These are phyloP conservation scores for Gymnarchus niloticus DNA, from an alignment of 2,113 vertebrate genomes.

Conservation along the genomic window DNA sequence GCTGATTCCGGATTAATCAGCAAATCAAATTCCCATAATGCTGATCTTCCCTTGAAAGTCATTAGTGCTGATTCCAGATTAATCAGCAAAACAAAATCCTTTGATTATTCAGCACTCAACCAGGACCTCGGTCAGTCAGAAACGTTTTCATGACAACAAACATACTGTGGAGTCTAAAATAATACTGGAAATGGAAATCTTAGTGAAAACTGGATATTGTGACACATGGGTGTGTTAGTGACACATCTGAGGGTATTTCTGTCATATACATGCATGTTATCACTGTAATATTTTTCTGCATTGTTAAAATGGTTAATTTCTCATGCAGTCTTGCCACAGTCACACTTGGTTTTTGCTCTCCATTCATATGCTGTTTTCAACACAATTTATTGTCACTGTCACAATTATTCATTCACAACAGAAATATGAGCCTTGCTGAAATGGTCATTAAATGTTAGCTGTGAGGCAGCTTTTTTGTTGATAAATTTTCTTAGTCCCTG, in stretches of 20 bases:
- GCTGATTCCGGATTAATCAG: no score
- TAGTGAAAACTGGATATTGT: not conserved
- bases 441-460: not conserved
- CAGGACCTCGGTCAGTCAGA: not conserved
- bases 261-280: no score
- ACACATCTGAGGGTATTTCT: no score
- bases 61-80: not conserved
- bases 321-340: not conserved
- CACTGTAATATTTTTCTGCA: not conserved
- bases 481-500: not conserved
- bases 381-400: not conserved
- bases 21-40: not conserved
- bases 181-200: not conserved
- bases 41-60: not conserved
- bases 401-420: not conserved
- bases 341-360: not conserved
- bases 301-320: not conserved
- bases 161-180: not conserved
- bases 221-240: not conserved
- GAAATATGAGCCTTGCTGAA: not conserved
- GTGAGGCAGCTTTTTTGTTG: no score
- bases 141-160: not conserved
- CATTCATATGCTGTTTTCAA: not conserved
- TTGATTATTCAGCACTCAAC: no score
- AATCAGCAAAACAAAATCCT: no score